A percentile compares a stretch with the other conserved stretches of the same genome.
Conservation (phyloP, 2,888 invertebrate species). For the Caenorhabditis plicata region DNA sequence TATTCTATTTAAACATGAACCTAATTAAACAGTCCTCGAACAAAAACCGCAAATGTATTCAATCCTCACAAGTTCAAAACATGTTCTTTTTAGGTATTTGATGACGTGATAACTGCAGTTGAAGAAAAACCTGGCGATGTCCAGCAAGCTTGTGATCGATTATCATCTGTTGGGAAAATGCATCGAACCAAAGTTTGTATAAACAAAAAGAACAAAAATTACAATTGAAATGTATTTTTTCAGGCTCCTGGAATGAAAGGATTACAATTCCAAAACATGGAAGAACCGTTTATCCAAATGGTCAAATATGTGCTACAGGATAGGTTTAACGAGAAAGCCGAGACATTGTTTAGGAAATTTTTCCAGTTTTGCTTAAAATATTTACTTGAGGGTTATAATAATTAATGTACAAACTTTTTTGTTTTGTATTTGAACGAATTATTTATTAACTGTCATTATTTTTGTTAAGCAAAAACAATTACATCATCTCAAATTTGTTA, state of each 20-base stretch:
- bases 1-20: too few species aligned
- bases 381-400: conserved; percentile 61
- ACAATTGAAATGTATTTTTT: background rate
- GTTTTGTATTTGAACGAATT: background rate
- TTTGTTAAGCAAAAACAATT: too few species aligned
- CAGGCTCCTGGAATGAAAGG: conserved; percentile 55
- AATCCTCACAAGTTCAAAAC: background rate
- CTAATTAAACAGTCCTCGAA: too few species aligned
- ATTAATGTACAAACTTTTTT: conserved; percentile 11
- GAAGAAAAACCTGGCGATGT: conserved; percentile 63
- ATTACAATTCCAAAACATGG: conserved; percentile 65
- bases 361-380: conserved; percentile 65
- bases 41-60: background rate
- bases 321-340: conserved; percentile 67
- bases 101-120: conserved; percentile 61
- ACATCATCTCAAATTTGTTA: too few species aligned
- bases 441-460: too few species aligned
- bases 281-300: conserved; percentile 67
- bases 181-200: conserved; percentile 55
- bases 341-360: conserved; percentile 64
- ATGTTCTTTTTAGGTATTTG: conserved; percentile 53
- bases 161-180: conserved; percentile 59
- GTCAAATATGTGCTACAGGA: conserved; percentile 63
- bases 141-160: conserved; percentile 52
- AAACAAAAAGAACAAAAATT: background rate